Base-by-base conservation (phyloP, 2,888 invertebrate genomes). In the Margaritifera margaritifera region DNA sequence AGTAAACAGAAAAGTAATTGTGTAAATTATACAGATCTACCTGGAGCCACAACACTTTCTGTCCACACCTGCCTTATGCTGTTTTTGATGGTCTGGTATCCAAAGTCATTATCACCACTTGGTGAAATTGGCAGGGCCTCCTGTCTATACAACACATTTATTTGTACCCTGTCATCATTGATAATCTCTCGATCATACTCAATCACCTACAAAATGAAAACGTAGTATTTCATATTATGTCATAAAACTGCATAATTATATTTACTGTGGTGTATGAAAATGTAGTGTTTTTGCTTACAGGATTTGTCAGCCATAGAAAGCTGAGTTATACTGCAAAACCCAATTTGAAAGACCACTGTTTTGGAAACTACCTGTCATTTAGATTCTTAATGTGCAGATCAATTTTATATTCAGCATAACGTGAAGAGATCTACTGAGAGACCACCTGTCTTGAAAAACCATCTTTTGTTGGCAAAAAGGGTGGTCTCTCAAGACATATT, bases 61-160 rank as follows among this genome's bases (percentile, higher is more conserved):
- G 83, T 84, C 81, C 88, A 90, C n/a, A 91, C 85, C 75, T 91
- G 90, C 56, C 79, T 71, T n/a, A 91, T 89, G 63, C 89, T 90
- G 66, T 86, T 86, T 56, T 89, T 87, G 25, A 91, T 81, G 18
- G 87, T 87, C 74, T 89, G 87, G 81, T 86, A 91, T 6, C 90
- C 90, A 77, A 90, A 89, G 58, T 87, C 85, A 6, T 79, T 72
- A 11, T 87, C 86, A 1, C 86, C 89, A 73, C 85, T 87, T 1
- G 90, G 89, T 6, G 91, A 90, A 53, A 89, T 79, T 1, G 90
- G 90, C 64, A 86, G 88, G 0, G 91, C 87, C 57, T 89, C 88
- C 58, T 80, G 71, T 5, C 80, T 70, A 0, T 68, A 63, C n/a
- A 84, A 70, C 6, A 89, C 74, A 55, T 80, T 82, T 4, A 90